Conservation (phyloP, 1,140 invertebrate species). For the Meloidogyne chitwoodi region DNA sequence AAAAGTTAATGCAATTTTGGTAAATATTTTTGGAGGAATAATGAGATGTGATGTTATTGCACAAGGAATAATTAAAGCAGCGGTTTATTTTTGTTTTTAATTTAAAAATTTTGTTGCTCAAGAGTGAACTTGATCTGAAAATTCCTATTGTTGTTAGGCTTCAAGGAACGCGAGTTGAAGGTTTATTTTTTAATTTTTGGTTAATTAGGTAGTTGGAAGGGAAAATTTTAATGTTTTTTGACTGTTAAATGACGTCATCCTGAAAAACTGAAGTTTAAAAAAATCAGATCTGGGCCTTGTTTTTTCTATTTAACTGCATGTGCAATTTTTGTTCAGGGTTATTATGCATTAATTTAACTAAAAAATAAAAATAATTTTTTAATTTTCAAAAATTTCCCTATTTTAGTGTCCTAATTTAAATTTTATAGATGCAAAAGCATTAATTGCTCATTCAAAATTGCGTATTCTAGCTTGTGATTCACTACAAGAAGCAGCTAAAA, state of each 20-base stretch:
- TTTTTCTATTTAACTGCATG: too few relatives aligned
- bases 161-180: constrained; percentile 38
- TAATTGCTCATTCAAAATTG: constrained; percentile 43
- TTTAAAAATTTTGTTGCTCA: background rate
- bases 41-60: constrained; percentile 95
- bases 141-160: constrained; percentile 80
- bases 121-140: constrained; percentile 76
- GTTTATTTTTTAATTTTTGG: background rate
- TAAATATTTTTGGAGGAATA: constrained; percentile 75
- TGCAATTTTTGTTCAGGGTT: too few relatives aligned
- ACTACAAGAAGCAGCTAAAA: constrained; percentile 55
- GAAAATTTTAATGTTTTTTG: too few relatives aligned
- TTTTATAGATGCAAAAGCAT: constrained; percentile 36
- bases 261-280: too few relatives aligned
- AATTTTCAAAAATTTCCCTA: too few relatives aligned
- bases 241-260: too few relatives aligned
- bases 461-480: constrained; percentile 52
- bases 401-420: too few relatives aligned
- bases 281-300: too few relatives aligned
- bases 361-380: too few relatives aligned
- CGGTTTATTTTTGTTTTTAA: constrained; percentile 54
- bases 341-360: too few relatives aligned
- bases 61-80: constrained; percentile 83
- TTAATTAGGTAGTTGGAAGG: too few relatives aligned
- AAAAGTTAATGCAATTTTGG: constrained; percentile 68